A percentile compares a stretch with the other conserved stretches of the same genome.
These are phyloP conservation scores for Ranitomeya variabilis DNA, from an alignment of 2,113 vertebrate genomes.

Conservation along the genomic window DNA sequence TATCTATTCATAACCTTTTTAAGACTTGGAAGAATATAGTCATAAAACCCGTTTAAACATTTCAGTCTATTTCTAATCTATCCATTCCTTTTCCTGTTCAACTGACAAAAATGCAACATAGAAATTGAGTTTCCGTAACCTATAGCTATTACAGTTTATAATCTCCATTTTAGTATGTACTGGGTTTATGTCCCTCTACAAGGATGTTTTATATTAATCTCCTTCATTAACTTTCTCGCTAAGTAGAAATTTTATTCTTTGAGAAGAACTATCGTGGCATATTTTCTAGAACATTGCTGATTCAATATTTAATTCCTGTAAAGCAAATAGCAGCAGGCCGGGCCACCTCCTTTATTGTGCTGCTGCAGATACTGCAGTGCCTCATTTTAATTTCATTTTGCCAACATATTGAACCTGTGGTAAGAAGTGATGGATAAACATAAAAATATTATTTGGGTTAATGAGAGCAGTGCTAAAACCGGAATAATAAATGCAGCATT, in stretches of 20 bases:
- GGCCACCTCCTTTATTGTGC: not conserved
- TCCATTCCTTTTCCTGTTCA: not conserved
- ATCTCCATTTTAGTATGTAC: constrained; percentile 19
- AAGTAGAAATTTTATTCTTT: constrained; percentile 18
- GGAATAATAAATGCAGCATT: not conserved
- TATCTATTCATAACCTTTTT: too few species aligned
- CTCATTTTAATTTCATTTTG: constrained; percentile 23
- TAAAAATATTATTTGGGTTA: constrained; percentile 32
- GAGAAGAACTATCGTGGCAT: constrained; percentile 29
- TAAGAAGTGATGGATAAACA: not conserved
- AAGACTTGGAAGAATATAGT: too few species aligned
- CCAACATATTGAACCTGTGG: constrained; percentile 23
- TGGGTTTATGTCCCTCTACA: not conserved
- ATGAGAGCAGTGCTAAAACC: not conserved
- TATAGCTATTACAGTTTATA: constrained; percentile 12
- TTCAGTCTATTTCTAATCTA: not conserved
- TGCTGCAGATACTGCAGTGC: not conserved
- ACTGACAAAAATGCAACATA: not conserved
- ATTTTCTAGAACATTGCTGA: constrained; percentile 54
- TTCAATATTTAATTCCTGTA: constrained; percentile 51
- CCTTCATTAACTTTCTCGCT: constrained; percentile 38
- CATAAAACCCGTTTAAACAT: not conserved
- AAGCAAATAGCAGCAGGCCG: constrained; percentile 12
- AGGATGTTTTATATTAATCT: constrained; percentile 2
- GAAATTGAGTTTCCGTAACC: not conserved